Base-by-base conservation (phyloP, 1,140 invertebrate species). In the Drosophila insularis region DNA sequence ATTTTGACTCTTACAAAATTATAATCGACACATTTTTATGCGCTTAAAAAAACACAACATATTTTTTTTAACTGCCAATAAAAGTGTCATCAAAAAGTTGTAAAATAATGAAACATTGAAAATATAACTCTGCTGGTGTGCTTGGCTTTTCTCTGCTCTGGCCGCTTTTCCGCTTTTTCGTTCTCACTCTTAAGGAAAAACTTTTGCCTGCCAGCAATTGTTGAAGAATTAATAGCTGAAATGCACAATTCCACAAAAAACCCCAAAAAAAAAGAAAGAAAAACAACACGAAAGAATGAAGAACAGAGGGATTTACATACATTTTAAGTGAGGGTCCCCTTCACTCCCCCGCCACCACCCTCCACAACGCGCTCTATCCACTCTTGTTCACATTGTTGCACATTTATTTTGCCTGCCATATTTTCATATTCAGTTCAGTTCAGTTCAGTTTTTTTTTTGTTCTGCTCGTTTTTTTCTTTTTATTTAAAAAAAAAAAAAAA, bases 11-110 rank as follows among this genome's bases (percentile, higher is more conserved):
- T 32, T 35, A 61, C 21, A 32, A 53, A 58, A 59, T 39, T 31
- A 59, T 17, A 53, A 35, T 31, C 14, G n/a, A 55, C 54, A 74
- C 60, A 37, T 37, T 37, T 61, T 74, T 10, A 14, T 17, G 4
- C n/a, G n/a, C 32, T 32, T 56, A 32, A 56, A 17, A 32, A 11
- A 35, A 11, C 1, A 3, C 10, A 37, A 35, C 73, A 75, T 75
- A 61, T 76, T 68, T 74, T 77, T 66, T 68, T 67, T 69, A 87
- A 87, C 78, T 79, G 78, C 82, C 75, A 86, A 86, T 86, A 87
- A 87, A 86, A 86, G 74, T 86, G 81, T 86, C 81, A 86, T 86
- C 82, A 87, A 86, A 87, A 86, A 86, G 81, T 87, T 87, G 82
- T 86, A 87, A 86, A 86, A 74, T 86, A 86, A 86, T 87, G 82